Base-by-base conservation (phyloP, 2,888 invertebrate genomes). In the Netelia fuscicornis region DNA sequence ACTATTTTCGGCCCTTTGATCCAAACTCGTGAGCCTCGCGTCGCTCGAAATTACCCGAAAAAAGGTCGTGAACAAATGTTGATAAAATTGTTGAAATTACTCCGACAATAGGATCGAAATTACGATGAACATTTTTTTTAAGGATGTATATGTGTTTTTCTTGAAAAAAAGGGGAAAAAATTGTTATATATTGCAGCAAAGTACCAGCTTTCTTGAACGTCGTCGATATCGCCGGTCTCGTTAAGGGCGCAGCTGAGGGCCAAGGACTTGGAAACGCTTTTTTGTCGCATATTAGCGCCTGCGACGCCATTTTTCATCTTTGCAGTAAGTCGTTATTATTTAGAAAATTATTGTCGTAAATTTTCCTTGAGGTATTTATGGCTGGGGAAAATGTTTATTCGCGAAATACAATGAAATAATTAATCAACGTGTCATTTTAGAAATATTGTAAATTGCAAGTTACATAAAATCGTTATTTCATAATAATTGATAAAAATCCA, bases 201-300 rank as follows among this genome's bases (percentile, higher is more conserved):
- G 99, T 99, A 52, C 99, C 99, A 13, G 99, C 99, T 0, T 99
- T 97, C 94, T 95, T 99, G 87, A 99, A 98, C 94, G 97, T 99
- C 48, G 98, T 98, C 44, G 99, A 99, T 94, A 99, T 99, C 90
- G 99, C 99, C 77, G 99, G 99, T 10, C 95, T 99, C 87, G 99
- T 99, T 54, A 98, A 98, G 92, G 99, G 99, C 44, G 99, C 99
- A 1, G 97, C 98, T 2, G 99, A 99, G 93, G 99, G 99, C 0
- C 98, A 99, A 94, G 99, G 99, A 1, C 95, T 99, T 79, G 99
- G 99, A 91, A 99, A 99, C 94, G 99, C 98, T 85, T 99, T 99
- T 94, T 96, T 99, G 65, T 99, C 99, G 5, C 99, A 99, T 94
- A 99, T 99, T 92, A 98, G 97, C 93, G 99, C 99, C 17, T 99